Conservation (phyloP, 2,888 invertebrate genomes). For the Papilio protenor region DNA sequence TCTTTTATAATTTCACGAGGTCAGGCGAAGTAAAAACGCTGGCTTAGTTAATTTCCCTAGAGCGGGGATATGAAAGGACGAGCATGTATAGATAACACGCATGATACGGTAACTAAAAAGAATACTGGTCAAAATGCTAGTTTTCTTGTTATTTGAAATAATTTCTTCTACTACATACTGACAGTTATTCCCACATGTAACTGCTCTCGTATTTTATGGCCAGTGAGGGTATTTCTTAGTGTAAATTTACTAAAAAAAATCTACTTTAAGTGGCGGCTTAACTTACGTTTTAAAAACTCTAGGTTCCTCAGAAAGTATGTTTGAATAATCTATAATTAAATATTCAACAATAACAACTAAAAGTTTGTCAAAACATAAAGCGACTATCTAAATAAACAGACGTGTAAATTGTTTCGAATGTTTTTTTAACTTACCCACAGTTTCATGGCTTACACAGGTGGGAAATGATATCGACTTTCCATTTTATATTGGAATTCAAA, state of each 20-base stretch:
- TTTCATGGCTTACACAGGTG: not conserved
- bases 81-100: conserved; percentile 15
- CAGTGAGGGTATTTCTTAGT: no score
- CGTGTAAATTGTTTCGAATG: no score
- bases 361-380: not conserved
- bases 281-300: no score
- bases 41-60: conserved; percentile 33
- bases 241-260: no score
- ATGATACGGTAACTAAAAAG: conserved; percentile 2
- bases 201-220: no score
- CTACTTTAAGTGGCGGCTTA: no score
- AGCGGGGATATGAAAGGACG: conserved; percentile 11
- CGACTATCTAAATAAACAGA: not conserved
- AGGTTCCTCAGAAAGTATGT: no score
- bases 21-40: conserved; percentile 18
- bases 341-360: not conserved
- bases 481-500: not conserved
- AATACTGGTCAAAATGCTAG: not conserved
- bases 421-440: no score
- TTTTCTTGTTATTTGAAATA: not conserved
- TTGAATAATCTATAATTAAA: no score
- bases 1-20: conserved; percentile 6
- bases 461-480: not conserved
- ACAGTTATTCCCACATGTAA: not conserved
- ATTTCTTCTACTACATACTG: not conserved